phyloP scores from a whole-genome alignment of 2,888 invertebrate genomes.

The Achlya flavicornis region DNA sequence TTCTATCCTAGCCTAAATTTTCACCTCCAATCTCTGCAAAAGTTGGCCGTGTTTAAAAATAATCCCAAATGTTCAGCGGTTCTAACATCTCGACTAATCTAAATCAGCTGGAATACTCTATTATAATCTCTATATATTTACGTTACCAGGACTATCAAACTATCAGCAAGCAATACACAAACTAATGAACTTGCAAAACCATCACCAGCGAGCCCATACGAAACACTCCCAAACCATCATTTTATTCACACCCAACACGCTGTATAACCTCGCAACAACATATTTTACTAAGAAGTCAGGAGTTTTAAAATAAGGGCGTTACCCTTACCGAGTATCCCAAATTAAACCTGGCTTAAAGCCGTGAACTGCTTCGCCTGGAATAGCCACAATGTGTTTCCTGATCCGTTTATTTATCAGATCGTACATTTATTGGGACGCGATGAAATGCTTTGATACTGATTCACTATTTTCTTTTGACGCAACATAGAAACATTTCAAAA shows the following conservation, averaged over 20 bases:
- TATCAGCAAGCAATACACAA: neutral
- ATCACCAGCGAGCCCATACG: neutral
- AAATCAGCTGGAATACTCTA: neutral
- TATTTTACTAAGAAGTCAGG: conserved; percentile 36
- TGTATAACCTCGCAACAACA: conserved; percentile 19
- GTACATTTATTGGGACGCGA: conserved; percentile 42
- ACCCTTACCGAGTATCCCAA: conserved; percentile 45
- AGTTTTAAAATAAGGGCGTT: conserved; percentile 56
- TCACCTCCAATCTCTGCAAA: neutral
- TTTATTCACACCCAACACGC: neutral
- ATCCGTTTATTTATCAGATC: conserved; percentile 50
- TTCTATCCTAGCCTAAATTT: neutral
- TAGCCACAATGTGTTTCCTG: conserved; percentile 49
- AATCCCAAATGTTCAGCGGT: neutral
- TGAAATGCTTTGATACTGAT: conserved; percentile 46
- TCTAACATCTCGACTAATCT: neutral
- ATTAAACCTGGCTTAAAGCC: conserved; percentile 40
- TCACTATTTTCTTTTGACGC: conserved; percentile 13
- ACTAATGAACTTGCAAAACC: conserved; percentile 1
- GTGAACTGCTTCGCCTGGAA: conserved; percentile 32
- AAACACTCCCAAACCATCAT: neutral
- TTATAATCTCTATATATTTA: neutral
- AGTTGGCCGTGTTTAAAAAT: neutral
- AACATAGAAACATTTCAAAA: conserved; percentile 8
- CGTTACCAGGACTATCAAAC: neutral